Evolutionary conservation across 2,113 vertebrate genomes (phyloP).

Genomic region (Nipponia nippon): DNA sequence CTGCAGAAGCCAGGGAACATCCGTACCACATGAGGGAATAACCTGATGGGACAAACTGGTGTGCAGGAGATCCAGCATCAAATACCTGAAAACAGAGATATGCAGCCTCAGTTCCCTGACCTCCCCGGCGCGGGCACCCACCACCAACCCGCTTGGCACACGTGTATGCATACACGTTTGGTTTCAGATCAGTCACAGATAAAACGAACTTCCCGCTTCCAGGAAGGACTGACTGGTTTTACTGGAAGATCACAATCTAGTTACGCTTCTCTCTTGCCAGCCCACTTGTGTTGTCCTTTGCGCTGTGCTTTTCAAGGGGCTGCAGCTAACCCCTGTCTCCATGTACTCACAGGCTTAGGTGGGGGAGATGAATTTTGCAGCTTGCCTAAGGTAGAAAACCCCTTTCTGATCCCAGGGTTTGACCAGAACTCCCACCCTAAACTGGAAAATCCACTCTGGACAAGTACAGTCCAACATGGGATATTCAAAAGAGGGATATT

Average conservation of each 20-base stretch:
- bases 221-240: background rate
- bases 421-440: background rate
- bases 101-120: background rate
- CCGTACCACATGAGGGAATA: accelerated
- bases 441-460: background rate
- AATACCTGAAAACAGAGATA: background rate
- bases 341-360: background rate
- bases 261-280: background rate
- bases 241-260: background rate
- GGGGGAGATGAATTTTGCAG: background rate
- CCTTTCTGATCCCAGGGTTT: background rate
- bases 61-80: background rate
- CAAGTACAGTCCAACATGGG: accelerated
- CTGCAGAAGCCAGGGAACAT: background rate
- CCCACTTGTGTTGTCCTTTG: background rate
- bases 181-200: background rate
- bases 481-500: background rate
- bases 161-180: accelerated
- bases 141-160: background rate
- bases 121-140: background rate
- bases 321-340: background rate
- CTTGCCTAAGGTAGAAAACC: background rate
- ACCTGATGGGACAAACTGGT: background rate
- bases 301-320: background rate
- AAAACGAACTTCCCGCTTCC: background rate